These are phyloP conservation scores for Larimichthys polyactis DNA, from an alignment of 2,113 vertebrate genomes.

Conservation along the genomic window DNA sequence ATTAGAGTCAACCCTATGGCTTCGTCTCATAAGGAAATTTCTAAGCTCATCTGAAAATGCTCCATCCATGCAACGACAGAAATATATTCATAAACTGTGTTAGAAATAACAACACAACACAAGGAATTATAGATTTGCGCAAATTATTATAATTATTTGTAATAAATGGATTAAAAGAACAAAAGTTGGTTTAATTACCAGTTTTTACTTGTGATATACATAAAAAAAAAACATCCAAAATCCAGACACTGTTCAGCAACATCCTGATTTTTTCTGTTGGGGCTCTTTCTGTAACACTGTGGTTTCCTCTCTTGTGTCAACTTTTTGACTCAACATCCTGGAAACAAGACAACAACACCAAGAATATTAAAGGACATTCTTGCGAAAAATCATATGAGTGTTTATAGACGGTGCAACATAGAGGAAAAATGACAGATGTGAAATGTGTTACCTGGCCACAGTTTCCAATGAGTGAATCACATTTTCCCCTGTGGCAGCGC, in stretches of 20 bases:
- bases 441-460: slow-evolving; percentile 86
- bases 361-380: neutral
- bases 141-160: neutral
- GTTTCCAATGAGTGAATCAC: slow-evolving; percentile 85
- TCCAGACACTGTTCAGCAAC: slow-evolving; percentile 83
- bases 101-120: neutral
- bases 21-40: neutral
- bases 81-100: neutral
- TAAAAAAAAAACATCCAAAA: neutral
- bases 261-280: slow-evolving; percentile 82
- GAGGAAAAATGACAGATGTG: neutral
- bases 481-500: slow-evolving; percentile 90
- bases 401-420: neutral
- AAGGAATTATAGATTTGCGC: neutral
- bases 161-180: neutral
- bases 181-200: neutral
- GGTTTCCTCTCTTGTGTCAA: slow-evolving; percentile 60
- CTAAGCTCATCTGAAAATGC: neutral
- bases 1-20: neutral
- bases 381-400: neutral
- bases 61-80: neutral
- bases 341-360: neutral
- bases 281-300: slow-evolving; percentile 70
- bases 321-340: slow-evolving; percentile 87
- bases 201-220: neutral